Evolutionary conservation across 2,797 vertebrate genomes (phyloP).

Genomic region (Anisognathus igniventris): DNA sequence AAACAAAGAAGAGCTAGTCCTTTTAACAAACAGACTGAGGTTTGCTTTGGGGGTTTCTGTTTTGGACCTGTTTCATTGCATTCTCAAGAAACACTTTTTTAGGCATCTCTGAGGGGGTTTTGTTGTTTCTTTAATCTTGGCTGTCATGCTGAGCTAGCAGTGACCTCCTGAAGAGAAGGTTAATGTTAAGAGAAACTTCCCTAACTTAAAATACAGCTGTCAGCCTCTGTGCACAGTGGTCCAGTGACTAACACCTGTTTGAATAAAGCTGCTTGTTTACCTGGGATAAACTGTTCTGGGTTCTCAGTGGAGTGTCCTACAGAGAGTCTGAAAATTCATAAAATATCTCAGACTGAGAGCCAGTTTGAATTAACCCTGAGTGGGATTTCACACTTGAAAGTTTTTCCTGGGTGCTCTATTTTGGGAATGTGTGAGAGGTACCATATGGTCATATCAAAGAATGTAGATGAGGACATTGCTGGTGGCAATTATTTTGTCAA

Average conservation of each 20-base stretch:
- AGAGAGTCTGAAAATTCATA: neutral
- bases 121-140: neutral
- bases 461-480: neutral
- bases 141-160: neutral
- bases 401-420: neutral
- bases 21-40: neutral
- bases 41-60: neutral
- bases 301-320: neutral
- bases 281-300: neutral
- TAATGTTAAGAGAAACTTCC: neutral
- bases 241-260: neutral
- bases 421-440: neutral
- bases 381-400: neutral
- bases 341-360: neutral
- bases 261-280: neutral
- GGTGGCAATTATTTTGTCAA: neutral
- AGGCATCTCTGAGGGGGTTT: neutral
- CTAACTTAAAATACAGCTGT: neutral
- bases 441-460: neutral
- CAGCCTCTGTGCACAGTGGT: neutral
- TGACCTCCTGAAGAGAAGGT: neutral
- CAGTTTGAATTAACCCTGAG: neutral
- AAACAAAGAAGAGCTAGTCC: neutral
- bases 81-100: neutral
- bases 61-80: neutral